Evolutionary conservation across 2,888 invertebrate genomes (phyloP), one percentile per base, ranked within the genome.

Genomic region (Nephrotoma appendiculata): DNA sequence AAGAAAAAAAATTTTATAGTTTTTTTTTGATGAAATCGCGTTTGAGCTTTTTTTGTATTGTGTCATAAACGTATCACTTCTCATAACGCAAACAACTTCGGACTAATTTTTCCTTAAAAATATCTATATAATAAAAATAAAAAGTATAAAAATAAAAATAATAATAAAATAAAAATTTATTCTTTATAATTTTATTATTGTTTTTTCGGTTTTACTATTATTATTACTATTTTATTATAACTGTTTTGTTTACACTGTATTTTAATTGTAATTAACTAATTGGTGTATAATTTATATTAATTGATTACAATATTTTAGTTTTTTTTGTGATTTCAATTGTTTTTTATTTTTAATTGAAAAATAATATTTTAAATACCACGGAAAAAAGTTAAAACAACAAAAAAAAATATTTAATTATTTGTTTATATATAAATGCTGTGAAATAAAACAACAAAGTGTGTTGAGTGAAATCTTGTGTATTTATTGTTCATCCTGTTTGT

Each of bases 61-160:
- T 90, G 90, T 91, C 91, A 91, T 91, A 91, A 91, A 91, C 91
- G 91, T 90, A 91, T 90, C 90, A 91, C 91, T 91, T 91, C 90
- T 91, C 91, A 91, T 91, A 91, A 91, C 91, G 91, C 91, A 90
- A 91, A 91, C 91, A 91, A 90, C 90, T 90, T 91, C 90, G 90
- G 90, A 89, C 89, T 89, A 89, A 89, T 89, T 89, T 89, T 89
- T 89, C 89, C 88, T 88, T 86, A 86, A 84, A 84, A 42, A 84
- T 84, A 84, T 44, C 44, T 44, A 41, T 41, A 41, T 44, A 86
- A 52, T 44, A 86, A 52, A 86, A 52, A 52, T 41, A 86, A 86
- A 52, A 57, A 71, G 71, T 44, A 86, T 41, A 52, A 86, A 86
- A 52, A 86, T 57, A 52, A 86, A 41, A 45, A 86, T 44, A 57